A percentile compares a stretch with the other conserved stretches of the same genome.
Evolutionary conservation across 2,797 vertebrate species (phyloP).

Genomic region (Anolis apletophallus): DNA sequence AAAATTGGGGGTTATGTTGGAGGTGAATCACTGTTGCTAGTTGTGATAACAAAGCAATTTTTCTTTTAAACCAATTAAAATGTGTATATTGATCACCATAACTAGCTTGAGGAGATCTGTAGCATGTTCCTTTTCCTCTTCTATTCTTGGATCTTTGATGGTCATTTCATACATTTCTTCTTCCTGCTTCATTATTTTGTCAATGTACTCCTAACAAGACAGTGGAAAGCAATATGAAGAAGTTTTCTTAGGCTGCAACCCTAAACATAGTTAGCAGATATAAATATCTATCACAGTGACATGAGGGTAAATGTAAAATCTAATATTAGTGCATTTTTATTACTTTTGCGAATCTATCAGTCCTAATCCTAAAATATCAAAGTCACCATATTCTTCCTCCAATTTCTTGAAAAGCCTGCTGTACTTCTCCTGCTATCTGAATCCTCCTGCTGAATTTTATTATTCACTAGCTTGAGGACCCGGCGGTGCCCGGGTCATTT

Average conservation of each 20-base stretch:
- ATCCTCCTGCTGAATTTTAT: too few species aligned
- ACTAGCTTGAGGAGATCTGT: slow-evolving; percentile 80
- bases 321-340: not conserved
- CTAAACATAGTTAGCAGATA: not conserved
- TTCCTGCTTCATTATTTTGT: slow-evolving; percentile 83
- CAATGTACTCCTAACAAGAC: slow-evolving; percentile 84
- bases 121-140: slow-evolving; percentile 79
- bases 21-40: too few species aligned
- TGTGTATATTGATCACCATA: slow-evolving; percentile 75
- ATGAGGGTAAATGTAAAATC: not conserved
- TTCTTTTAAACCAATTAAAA: not conserved
- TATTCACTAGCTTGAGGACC: too few species aligned
- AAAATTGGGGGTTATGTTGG: not conserved
- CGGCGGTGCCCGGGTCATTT: too few species aligned
- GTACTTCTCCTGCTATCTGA: too few species aligned
- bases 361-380: too few species aligned
- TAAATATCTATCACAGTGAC: not conserved
- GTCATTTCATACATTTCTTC: slow-evolving; percentile 78
- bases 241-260: not conserved
- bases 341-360: too few species aligned
- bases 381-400: too few species aligned
- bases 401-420: too few species aligned
- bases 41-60: too few species aligned
- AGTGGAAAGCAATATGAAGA: slow-evolving; percentile 5
- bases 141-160: slow-evolving; percentile 84